phyloP scores from a whole-genome alignment of 1,140 invertebrate genomes.

The Branchinecta lindahli region DNA sequence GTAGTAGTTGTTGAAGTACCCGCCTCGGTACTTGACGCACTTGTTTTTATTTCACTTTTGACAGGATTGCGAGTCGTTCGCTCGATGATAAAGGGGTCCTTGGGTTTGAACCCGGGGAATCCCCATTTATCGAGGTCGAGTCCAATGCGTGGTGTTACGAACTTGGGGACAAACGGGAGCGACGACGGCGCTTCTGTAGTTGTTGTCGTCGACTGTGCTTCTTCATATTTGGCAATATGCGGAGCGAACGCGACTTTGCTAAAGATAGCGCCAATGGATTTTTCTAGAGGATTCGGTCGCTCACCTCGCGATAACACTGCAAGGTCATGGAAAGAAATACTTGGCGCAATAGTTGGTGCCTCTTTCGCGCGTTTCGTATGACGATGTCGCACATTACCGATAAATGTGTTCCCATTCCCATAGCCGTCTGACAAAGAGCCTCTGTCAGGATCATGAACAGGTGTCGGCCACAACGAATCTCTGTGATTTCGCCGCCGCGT shows the following conservation, averaged over 20 bases:
- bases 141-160: not conserved
- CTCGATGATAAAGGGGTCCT: slow-evolving; percentile 1
- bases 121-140: slow-evolving; percentile 5
- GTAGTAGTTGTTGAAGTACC: not conserved
- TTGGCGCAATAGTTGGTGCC: slow-evolving; percentile 9
- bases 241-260: slow-evolving; percentile 48
- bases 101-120: not conserved
- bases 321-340: slow-evolving; percentile 20
- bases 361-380: slow-evolving; percentile 2
- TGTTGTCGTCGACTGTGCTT: not conserved
- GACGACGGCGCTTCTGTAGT: not conserved
- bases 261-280: slow-evolving; percentile 45
- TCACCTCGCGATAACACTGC: slow-evolving; percentile 21
- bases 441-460: not conserved
- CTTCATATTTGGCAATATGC: slow-evolving; percentile 3
- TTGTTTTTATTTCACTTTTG: not conserved
- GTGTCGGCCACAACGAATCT: not conserved
- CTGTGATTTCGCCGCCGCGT: not conserved
- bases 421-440: not conserved
- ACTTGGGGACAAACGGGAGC: not conserved
- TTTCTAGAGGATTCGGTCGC: slow-evolving; percentile 33
- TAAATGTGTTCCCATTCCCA: no score
- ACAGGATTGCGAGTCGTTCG: not conserved
- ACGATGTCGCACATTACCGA: not conserved
- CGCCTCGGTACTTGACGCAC: not conserved